phyloP scores from a whole-genome alignment of 2,113 vertebrate genomes.

The Gracilinanus agilis region DNA sequence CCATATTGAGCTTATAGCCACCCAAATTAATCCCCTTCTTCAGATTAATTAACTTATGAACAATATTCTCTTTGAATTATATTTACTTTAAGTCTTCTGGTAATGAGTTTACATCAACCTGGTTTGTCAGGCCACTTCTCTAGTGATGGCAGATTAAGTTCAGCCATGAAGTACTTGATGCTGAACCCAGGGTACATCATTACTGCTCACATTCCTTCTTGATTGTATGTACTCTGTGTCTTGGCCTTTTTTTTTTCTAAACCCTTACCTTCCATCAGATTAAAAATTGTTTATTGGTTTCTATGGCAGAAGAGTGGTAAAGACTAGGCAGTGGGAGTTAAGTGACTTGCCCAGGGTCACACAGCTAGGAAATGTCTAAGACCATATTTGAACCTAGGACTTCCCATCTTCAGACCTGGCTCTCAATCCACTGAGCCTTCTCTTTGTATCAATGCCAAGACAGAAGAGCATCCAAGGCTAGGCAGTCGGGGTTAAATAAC shows the following conservation, averaged over 20 bases:
- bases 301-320: too few relatives aligned
- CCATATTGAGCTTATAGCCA: background rate
- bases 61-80: slow-evolving; percentile 7
- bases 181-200: background rate
- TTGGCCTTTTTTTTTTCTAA: background rate
- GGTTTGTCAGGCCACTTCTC: background rate
- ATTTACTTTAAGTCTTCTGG: background rate
- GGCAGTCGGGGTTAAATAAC: too few relatives aligned
- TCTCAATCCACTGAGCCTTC: too few relatives aligned
- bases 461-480: too few relatives aligned
- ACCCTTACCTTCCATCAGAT: too few relatives aligned
- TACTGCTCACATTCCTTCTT: background rate
- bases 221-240: background rate
- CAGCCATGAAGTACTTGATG: background rate
- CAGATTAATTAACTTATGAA: background rate
- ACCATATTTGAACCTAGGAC: too few relatives aligned
- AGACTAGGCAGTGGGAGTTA: too few relatives aligned
- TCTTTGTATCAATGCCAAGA: too few relatives aligned
- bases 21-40: background rate
- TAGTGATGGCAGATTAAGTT: background rate
- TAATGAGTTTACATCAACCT: background rate
- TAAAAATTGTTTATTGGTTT: too few relatives aligned
- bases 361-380: too few relatives aligned
- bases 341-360: too few relatives aligned
- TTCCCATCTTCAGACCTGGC: too few relatives aligned